Conservation (phyloP, 2,797 vertebrate genomes). For the Malacoraja senta region DNA sequence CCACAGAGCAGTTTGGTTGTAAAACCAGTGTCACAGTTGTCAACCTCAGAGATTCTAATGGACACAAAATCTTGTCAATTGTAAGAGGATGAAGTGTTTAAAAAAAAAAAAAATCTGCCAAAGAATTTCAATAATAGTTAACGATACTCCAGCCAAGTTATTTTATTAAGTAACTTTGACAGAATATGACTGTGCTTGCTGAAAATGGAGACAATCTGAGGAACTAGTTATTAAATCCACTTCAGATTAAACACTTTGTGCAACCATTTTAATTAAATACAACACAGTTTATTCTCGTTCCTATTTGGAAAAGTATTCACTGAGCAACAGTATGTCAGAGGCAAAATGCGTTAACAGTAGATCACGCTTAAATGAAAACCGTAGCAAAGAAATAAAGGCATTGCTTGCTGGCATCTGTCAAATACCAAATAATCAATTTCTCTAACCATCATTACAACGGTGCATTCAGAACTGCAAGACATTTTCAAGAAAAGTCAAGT, state of each 20-base stretch:
- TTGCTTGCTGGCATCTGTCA: neutral
- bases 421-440: conserved; percentile 21
- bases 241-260: neutral
- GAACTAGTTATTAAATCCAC: neutral
- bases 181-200: neutral
- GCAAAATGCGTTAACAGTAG: neutral
- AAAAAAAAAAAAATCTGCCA: neutral
- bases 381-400: neutral
- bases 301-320: neutral
- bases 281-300: neutral
- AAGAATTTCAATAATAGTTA: neutral
- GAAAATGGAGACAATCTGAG: neutral
- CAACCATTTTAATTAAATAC: neutral
- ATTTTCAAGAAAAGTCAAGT: neutral
- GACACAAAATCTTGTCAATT: neutral
- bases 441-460: neutral
- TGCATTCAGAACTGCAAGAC: neutral
- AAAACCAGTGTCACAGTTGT: neutral
- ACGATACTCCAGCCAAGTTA: neutral
- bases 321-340: neutral
- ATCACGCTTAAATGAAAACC: conserved; percentile 9
- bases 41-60: neutral
- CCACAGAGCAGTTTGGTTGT: neutral
- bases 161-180: neutral
- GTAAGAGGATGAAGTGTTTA: neutral